Percentiles rank a stretch among this genome's conserved stretches.
Conservation (phyloP, 2,113 vertebrate species). For the Campylomormyrus tamandua region DNA sequence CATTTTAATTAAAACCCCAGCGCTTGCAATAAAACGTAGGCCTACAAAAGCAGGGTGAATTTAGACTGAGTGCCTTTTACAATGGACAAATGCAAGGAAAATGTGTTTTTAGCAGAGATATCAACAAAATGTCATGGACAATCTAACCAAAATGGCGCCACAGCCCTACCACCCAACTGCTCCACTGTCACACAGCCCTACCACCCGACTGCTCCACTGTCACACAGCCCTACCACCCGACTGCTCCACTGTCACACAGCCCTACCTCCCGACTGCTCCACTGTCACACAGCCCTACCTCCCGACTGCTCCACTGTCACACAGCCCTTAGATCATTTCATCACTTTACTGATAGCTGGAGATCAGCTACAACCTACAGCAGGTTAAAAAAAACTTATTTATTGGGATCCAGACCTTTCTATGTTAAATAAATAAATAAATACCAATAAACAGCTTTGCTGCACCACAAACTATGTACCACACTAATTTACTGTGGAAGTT, state of each 20-base stretch:
- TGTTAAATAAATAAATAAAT: slow-evolving; percentile 4
- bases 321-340: not conserved
- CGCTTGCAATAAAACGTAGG: not conserved
- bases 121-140: not conserved
- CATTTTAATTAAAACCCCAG: slow-evolving; percentile 13
- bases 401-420: not conserved
- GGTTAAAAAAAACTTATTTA: not conserved
- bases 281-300: not conserved
- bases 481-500: slow-evolving; percentile 1
- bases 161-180: not conserved
- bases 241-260: not conserved
- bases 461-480: not conserved
- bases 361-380: not conserved
- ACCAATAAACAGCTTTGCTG: not conserved
- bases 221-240: not conserved
- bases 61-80: not conserved
- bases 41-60: not conserved
- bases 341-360: not conserved
- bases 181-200: not conserved
- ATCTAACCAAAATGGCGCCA: not conserved
- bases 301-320: not conserved
- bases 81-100: not conserved
- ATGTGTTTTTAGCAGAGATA: not conserved
- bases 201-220: not conserved
- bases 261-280: too few species aligned